Evolutionary conservation across 2,888 invertebrate genomes (phyloP).

Genomic region (Drosophila anomelani): DNA sequence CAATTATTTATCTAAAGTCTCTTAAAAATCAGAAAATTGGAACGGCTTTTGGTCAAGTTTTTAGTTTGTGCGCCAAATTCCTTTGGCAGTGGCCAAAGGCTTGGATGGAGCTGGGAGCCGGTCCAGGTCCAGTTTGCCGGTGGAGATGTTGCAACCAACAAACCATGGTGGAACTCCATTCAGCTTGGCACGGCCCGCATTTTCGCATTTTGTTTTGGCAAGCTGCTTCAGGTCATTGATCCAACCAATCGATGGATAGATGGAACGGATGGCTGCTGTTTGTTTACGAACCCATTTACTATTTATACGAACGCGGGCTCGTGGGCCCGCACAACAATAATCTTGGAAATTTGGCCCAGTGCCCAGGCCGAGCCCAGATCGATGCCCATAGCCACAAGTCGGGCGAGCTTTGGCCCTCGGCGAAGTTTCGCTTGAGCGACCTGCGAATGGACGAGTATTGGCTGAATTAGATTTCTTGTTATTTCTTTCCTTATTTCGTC

Average conservation of each 20-base stretch:
- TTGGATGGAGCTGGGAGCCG: constrained; percentile 25
- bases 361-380: constrained; percentile 1
- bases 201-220: constrained; percentile 46
- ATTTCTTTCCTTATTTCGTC: constrained; percentile 19
- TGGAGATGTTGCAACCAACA: constrained; percentile 39
- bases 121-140: constrained; percentile 24
- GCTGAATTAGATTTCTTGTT: constrained; percentile 27
- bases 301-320: constrained; percentile 32
- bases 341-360: constrained; percentile 45
- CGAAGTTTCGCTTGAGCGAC: constrained; percentile 53
- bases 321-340: constrained; percentile 44
- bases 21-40: neutral
- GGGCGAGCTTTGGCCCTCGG: constrained; percentile 54
- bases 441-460: constrained; percentile 27
- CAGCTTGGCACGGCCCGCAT: constrained; percentile 37
- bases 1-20: neutral
- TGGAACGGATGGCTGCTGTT: constrained; percentile 13
- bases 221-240: constrained; percentile 63
- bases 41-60: constrained; percentile 7
- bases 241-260: constrained; percentile 28
- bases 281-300: constrained; percentile 23
- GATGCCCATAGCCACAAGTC: neutral
- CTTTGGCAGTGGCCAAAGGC: constrained; percentile 4
- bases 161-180: constrained; percentile 8
- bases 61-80: constrained; percentile 11